A percentile compares a stretch with the other conserved stretches of the same genome.
Evolutionary conservation across 2,797 vertebrate species (phyloP).

Genomic region (Mus caroli): DNA sequence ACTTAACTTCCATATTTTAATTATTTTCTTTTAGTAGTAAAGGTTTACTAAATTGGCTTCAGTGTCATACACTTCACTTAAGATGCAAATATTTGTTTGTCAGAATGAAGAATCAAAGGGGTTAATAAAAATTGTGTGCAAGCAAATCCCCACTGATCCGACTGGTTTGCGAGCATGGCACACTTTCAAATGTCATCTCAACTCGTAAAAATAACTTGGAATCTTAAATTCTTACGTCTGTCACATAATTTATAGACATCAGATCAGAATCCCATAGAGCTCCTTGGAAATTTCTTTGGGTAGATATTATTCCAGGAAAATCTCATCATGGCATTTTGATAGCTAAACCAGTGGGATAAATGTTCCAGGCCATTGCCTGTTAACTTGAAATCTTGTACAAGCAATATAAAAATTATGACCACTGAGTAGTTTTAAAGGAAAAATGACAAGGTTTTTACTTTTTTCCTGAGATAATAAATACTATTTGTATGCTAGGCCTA

Average conservation of each 20-base stretch:
- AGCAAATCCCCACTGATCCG: not conserved
- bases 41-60: constrained; percentile 39
- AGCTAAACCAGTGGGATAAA: constrained; percentile 76
- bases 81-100: not conserved
- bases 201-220: constrained; percentile 81
- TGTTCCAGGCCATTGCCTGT: constrained; percentile 66
- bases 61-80: constrained; percentile 14
- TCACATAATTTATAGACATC: constrained; percentile 80
- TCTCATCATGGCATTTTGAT: constrained; percentile 79
- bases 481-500: not conserved
- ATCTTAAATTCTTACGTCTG: constrained; percentile 75
- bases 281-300: constrained; percentile 79
- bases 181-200: constrained; percentile 69
- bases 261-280: constrained; percentile 79
- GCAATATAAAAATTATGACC: constrained; percentile 64
- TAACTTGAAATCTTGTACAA: constrained; percentile 74
- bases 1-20: constrained; percentile 66
- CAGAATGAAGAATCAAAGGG: constrained; percentile 18
- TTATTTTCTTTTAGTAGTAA: constrained; percentile 30
- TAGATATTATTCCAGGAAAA: constrained; percentile 82
- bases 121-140: constrained; percentile 11
- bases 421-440: constrained; percentile 63
- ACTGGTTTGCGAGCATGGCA: constrained; percentile 29
- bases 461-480: not conserved
- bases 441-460: not conserved